Base-by-base conservation (phyloP, 2,113 vertebrate genomes). In the Oreocharis arfaki region DNA sequence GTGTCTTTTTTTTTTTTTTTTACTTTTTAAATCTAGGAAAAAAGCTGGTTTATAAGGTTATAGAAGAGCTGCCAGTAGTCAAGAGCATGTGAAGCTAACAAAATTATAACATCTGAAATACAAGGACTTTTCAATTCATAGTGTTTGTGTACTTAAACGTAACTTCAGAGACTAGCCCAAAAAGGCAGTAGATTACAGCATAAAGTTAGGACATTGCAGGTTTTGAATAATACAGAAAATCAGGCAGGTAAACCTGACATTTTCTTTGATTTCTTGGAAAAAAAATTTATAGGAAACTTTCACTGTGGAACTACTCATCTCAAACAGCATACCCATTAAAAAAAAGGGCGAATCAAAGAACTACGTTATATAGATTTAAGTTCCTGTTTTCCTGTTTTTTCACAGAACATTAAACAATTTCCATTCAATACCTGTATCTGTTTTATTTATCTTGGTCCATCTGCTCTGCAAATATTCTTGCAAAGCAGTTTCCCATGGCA, bases 401-500 rank as follows among this genome's bases (percentile, higher is more conserved):
- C 89, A 96, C 46, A 81, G 69, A 84, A 97, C 94, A 92, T 95
- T 95, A 91, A 87, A 93, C 64, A 78, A 85, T 83, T 69, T 80
- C 93, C 93, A 76, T 94, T 96, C 83, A 76, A 37, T 97, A 98
- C 95, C 97, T 97, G 94, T 92, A 92, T 91, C 68, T 95, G 78
- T 84, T 97, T 97, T 97, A 97, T 97, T 97, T 97, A 93, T 95
- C 85, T 95, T 55, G 39, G 90, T 95, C 96, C 97, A 97, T 97
- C 97, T 98, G 98, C 90, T 97, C 79, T 79, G 90, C 90, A 97
- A 96, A 97, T 87, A 83, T 78, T 97, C 89, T 91, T 93, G 82
- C 94, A 96, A 97, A 96, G 81, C 91, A 56, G 96, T 98, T 96
- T 97, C 97, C 97, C 95, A 96, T 98, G 80, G 97, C 96, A 98